phyloP scores from a whole-genome alignment of 1,140 invertebrate genomes.

The Zophobas atratus region DNA sequence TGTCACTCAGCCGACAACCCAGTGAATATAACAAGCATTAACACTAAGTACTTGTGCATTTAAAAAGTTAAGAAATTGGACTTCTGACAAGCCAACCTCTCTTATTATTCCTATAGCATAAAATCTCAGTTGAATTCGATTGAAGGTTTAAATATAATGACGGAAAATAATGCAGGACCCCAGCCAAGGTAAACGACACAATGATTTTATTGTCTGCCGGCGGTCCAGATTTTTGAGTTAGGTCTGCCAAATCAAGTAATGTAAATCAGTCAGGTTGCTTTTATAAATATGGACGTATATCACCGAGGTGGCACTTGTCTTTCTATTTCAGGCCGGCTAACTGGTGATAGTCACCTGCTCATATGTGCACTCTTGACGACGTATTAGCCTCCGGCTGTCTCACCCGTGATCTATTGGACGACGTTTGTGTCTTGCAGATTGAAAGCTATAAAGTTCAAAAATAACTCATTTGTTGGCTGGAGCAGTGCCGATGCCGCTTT shows the following conservation, averaged over 20 bases:
- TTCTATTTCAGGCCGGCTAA: slow-evolving; percentile 18
- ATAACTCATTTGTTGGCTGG: slow-evolving; percentile 35
- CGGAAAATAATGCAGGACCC: slow-evolving; percentile 11
- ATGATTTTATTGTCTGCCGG: slow-evolving; percentile 12
- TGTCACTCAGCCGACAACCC: slow-evolving; percentile 30
- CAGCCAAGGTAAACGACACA: slow-evolving; percentile 33
- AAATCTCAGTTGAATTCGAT: background rate
- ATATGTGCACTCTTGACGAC: slow-evolving; percentile 30
- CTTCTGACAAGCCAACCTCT: slow-evolving; percentile 26
- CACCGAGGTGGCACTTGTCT: slow-evolving; percentile 21
- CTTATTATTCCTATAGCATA: background rate
- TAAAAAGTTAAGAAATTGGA: slow-evolving; percentile 38
- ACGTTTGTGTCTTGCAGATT: slow-evolving; percentile 38
- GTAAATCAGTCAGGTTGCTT: slow-evolving; percentile 36
- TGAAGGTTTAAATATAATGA: slow-evolving; percentile 21
- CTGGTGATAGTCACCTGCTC: slow-evolving; percentile 25
- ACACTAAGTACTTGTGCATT: slow-evolving; percentile 36
- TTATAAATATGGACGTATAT: slow-evolving; percentile 42
- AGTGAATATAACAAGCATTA: slow-evolving; percentile 33
- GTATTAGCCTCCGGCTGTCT: slow-evolving; percentile 33
- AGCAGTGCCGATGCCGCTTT: too few species aligned
- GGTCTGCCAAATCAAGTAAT: slow-evolving; percentile 33
- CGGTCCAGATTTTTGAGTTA: slow-evolving; percentile 33
- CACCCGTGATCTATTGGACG: slow-evolving; percentile 18
- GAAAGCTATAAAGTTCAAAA: slow-evolving; percentile 42